Evolutionary conservation across 2,113 vertebrate species (phyloP).

Genomic region (Sinocyclocheilus grahami): DNA sequence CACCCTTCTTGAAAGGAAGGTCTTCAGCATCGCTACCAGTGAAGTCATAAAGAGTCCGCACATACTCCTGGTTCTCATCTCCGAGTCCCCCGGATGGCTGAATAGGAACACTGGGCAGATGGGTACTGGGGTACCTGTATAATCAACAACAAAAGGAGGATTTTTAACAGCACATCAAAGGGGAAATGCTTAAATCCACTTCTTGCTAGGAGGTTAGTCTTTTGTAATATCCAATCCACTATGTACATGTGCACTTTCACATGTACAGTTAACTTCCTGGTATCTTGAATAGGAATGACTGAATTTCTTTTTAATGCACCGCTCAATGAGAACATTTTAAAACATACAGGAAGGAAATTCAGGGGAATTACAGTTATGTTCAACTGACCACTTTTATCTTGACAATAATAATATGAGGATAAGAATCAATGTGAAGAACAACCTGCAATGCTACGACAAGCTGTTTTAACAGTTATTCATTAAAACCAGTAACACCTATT

Average conservation of each 20-base stretch:
- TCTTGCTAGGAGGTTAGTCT: not conserved
- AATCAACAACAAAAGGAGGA: not conserved
- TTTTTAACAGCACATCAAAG: not conserved
- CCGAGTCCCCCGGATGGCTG: slow-evolving; percentile 73
- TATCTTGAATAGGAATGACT: not conserved
- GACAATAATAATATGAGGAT: too few relatives aligned
- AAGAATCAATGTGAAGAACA: not conserved
- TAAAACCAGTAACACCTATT: not conserved
- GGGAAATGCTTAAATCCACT: slow-evolving; percentile 1
- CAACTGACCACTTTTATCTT: not conserved
- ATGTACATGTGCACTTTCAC: not conserved
- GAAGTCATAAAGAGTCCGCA: slow-evolving; percentile 98
- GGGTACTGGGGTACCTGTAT: slow-evolving; percentile 83
- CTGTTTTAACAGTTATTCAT: not conserved
- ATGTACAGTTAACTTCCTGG: slow-evolving; percentile 21
- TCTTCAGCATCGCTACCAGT: slow-evolving; percentile 96
- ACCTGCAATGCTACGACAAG: not conserved
- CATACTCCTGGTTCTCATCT: slow-evolving; percentile 91
- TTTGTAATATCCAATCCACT: not conserved
- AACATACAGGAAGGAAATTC: not conserved
- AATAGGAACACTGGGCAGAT: slow-evolving; percentile 75
- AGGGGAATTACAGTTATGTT: not conserved
- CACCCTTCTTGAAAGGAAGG: slow-evolving; percentile 95
- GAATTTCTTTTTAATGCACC: not conserved
- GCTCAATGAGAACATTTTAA: not conserved